phyloP scores from a whole-genome alignment of 2,888 invertebrate genomes.

The Plebejus anna region DNA sequence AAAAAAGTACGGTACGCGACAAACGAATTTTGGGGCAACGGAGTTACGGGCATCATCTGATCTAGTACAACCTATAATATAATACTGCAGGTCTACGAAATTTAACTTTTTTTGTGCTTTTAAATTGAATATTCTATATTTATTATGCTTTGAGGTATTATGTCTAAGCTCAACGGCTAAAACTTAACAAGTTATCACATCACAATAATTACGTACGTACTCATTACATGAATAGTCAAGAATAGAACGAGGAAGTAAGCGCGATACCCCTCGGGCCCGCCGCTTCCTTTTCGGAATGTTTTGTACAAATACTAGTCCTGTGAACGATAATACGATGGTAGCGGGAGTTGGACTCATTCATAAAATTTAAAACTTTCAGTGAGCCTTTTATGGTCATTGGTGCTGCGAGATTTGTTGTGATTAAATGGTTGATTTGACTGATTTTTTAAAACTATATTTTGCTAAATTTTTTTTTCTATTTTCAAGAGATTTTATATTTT shows the following conservation, averaged over 20 bases:
- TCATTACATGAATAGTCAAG: constrained; percentile 32
- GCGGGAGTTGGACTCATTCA: constrained; percentile 40
- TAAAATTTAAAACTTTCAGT: constrained; percentile 28
- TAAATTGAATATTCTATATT: too few species aligned
- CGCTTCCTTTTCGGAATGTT: constrained; percentile 48
- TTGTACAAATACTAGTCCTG: constrained; percentile 49
- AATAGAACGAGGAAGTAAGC: constrained; percentile 38
- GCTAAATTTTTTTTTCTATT: too few species aligned
- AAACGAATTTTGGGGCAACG: too few species aligned
- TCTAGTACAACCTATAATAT: neutral
- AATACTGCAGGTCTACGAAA: too few species aligned
- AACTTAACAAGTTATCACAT: neutral
- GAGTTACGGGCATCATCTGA: neutral
- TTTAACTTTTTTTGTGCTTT: too few species aligned
- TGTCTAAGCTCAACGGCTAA: neutral
- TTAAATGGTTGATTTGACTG: neutral
- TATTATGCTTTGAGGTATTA: neutral
- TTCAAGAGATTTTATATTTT: too few species aligned
- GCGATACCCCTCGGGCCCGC: constrained; percentile 41
- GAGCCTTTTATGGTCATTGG: constrained; percentile 12
- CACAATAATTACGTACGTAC: constrained; percentile 6
- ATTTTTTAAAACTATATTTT: neutral
- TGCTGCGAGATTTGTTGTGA: neutral
- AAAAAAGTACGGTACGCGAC: too few species aligned
- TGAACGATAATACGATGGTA: constrained; percentile 37